A percentile compares a stretch with the other conserved stretches of the same genome.
phyloP scores from a whole-genome alignment of 1,140 invertebrate species.

The Hypothenemus hampei region DNA sequence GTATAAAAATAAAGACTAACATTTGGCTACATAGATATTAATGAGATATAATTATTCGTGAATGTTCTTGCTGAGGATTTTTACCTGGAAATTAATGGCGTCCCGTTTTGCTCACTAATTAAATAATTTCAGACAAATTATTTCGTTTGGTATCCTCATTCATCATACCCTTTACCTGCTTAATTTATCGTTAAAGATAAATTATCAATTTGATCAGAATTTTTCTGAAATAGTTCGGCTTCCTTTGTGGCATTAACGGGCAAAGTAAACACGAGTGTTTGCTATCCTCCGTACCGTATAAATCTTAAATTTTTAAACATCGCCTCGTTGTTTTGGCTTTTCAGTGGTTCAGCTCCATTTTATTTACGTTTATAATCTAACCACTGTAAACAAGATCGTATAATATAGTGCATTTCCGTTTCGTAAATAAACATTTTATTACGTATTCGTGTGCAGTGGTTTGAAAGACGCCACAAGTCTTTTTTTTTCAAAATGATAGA shows the following conservation, averaged over 20 bases:
- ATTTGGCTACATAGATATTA: too few species aligned
- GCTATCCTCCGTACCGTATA: conserved; percentile 11
- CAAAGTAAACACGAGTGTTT: conserved; percentile 15
- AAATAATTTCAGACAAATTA: conserved; percentile 24
- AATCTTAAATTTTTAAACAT: conserved; percentile 8
- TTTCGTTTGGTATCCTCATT: conserved; percentile 14
- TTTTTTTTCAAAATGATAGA: too few species aligned
- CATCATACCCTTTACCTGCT: conserved; percentile 23
- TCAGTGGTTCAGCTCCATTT: background rate
- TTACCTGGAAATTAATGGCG: conserved; percentile 10
- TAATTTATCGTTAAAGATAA: conserved; percentile 23
- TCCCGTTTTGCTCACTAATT: conserved; percentile 12
- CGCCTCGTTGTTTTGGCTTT: conserved; percentile 8
- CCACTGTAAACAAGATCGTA: conserved; percentile 9
- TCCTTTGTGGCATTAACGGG: conserved; percentile 9
- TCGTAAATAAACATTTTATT: conserved; percentile 8
- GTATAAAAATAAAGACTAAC: too few species aligned
- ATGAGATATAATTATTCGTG: too few species aligned
- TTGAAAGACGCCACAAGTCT: background rate
- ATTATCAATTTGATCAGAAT: conserved; percentile 24
- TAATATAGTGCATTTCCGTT: conserved; percentile 12
- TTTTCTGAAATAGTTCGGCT: conserved; percentile 21
- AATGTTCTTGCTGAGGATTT: too few species aligned
- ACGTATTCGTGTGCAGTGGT: background rate
- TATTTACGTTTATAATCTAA: background rate